These are phyloP conservation scores for Omphaloscelis lunosa DNA, from an alignment of 2,888 invertebrate genomes.

Conservation along the genomic window DNA sequence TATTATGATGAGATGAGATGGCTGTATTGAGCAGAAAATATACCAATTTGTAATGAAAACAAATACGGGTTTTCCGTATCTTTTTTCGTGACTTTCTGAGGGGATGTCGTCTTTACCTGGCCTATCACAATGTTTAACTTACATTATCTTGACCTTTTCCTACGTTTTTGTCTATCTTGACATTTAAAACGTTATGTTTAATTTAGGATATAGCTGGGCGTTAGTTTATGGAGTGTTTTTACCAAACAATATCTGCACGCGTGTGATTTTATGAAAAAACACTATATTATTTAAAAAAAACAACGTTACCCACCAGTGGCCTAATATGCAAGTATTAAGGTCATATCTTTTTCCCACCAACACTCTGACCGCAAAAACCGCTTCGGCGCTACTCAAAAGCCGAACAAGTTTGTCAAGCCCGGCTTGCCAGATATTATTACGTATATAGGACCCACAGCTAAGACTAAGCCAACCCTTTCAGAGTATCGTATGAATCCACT, in stretches of 20 bases:
- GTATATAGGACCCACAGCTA: constrained; percentile 29
- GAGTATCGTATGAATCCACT: constrained; percentile 61
- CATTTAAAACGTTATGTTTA: not conserved
- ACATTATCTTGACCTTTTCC: constrained; percentile 15
- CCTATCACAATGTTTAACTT: constrained; percentile 28
- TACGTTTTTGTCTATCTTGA: not conserved
- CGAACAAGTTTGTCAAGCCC: constrained; percentile 33
- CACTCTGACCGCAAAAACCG: constrained; percentile 31
- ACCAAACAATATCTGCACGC: not conserved
- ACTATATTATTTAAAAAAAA: not conserved
- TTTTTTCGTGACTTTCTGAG: not conserved
- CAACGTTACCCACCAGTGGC: not conserved
- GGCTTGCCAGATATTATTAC: constrained; percentile 24
- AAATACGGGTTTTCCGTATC: constrained; percentile 9
- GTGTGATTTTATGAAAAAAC: not conserved
- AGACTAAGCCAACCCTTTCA: constrained; percentile 49
- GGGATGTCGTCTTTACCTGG: constrained; percentile 9
- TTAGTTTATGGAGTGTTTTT: not conserved
- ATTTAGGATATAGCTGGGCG: not conserved
- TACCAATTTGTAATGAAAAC: constrained; percentile 28
- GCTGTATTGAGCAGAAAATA: constrained; percentile 23
- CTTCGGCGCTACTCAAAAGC: constrained; percentile 22
- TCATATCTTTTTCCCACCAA: constrained; percentile 31
- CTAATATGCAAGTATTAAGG: constrained; percentile 23
- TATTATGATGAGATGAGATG: not conserved